Percentiles rank a stretch among this genome's conserved stretches.
These are phyloP conservation scores for Tenrec ecaudatus DNA, from an alignment of 2,113 vertebrate species.

Conservation along the genomic window DNA sequence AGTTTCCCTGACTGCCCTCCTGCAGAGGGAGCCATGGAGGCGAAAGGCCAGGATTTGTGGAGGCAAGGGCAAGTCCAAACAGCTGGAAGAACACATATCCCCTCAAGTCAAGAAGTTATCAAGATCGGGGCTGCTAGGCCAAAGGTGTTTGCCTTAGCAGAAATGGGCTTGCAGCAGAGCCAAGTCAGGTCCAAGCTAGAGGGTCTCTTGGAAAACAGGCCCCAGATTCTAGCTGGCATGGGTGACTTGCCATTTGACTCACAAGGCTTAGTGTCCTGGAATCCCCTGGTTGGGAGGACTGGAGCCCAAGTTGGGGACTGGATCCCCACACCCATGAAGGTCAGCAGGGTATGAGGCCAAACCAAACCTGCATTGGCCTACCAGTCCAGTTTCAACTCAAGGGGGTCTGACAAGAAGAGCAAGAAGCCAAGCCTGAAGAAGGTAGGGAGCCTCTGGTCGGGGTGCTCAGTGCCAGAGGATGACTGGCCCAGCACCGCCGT, in stretches of 20 bases:
- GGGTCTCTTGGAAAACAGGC: not conserved
- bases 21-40: not conserved
- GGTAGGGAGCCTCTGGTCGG: not conserved
- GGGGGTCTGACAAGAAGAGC: not conserved
- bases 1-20: not conserved
- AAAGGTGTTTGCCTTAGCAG: not conserved
- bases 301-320: not conserved
- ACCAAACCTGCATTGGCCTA: not conserved
- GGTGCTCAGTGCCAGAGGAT: not conserved
- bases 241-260: not conserved
- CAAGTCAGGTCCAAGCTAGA: not conserved
- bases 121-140: not conserved
- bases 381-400: not conserved
- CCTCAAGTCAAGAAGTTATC: not conserved
- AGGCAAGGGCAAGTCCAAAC: not conserved
- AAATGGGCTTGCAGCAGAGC: not conserved
- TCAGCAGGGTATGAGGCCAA: slow-evolving; percentile 27
- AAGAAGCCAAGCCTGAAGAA: not conserved
- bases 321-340: too few relatives aligned
- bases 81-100: not conserved
- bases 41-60: not conserved
- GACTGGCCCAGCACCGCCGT: rapidly evolving
- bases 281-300: not conserved
- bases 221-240: not conserved
- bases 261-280: not conserved